Evolutionary conservation across 2,113 vertebrate genomes (phyloP).

Genomic region (Cisticola juncidis): DNA sequence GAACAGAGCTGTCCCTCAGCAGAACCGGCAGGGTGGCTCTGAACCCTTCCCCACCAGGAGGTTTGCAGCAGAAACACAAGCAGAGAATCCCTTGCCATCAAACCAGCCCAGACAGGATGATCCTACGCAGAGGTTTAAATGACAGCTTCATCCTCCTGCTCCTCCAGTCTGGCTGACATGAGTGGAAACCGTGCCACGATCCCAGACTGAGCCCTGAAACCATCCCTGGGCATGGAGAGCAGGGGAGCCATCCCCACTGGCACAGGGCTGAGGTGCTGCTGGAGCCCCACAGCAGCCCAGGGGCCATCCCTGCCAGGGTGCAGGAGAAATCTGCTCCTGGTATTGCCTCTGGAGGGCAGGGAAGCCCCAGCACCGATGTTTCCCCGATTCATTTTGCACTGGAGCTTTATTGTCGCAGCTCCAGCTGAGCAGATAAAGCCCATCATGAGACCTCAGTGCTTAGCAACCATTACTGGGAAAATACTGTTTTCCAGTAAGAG

Average conservation of each 20-base stretch:
- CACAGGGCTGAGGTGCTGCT: background rate
- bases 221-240: fast-evolving
- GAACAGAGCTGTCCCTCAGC: fast-evolving
- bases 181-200: background rate
- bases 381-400: background rate
- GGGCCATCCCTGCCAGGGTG: background rate
- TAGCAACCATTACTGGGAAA: conserved; percentile 50
- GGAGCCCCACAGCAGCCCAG: fast-evolving
- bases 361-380: background rate
- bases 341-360: background rate
- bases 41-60: background rate
- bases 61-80: background rate
- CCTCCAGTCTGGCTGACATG: background rate
- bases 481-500: conserved; percentile 34
- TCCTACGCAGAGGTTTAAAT: background rate
- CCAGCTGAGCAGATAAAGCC: conserved; percentile 48
- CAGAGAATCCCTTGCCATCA: background rate
- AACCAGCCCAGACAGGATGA: background rate
- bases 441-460: conserved; percentile 13
- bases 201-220: background rate
- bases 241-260: background rate
- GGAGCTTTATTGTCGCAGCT: background rate
- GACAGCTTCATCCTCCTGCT: background rate
- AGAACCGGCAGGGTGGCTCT: background rate
- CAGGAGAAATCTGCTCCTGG: background rate